Conservation (phyloP, 2,888 invertebrate species). For the Philopedon plagiatum region DNA sequence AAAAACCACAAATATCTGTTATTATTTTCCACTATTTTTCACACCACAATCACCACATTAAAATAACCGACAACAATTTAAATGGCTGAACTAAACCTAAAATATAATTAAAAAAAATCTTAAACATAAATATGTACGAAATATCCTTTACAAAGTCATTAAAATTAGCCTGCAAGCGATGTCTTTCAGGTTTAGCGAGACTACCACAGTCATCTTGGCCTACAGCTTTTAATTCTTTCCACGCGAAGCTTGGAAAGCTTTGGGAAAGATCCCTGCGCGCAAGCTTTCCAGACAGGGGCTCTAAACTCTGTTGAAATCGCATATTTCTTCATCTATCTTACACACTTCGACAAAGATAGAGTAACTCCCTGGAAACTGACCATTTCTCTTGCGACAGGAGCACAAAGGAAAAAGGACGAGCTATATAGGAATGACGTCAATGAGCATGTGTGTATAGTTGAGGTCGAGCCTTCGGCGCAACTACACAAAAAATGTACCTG, state of each 20-base stretch:
- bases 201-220: not conserved
- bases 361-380: not conserved
- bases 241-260: not conserved
- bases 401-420: not conserved
- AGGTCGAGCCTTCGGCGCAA: constrained; percentile 8
- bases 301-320: not conserved
- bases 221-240: not conserved
- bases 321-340: not conserved
- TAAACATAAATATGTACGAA: too few species aligned
- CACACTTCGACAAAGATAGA: not conserved
- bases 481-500: constrained; percentile 16
- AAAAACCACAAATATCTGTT: too few species aligned
- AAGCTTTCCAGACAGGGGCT: not conserved
- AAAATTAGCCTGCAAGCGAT: not conserved
- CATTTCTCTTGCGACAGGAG: not conserved
- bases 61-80: too few species aligned
- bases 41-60: too few species aligned
- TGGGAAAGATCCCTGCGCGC: not conserved
- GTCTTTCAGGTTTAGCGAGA: not conserved
- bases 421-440: constrained; percentile 1
- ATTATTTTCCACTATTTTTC: too few species aligned
- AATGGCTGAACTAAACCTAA: too few species aligned
- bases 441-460: not conserved
- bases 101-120: too few species aligned
- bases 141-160: too few species aligned